These are phyloP conservation scores for Stramonita haemastoma DNA, from an alignment of 2,888 invertebrate species.

Conservation along the genomic window DNA sequence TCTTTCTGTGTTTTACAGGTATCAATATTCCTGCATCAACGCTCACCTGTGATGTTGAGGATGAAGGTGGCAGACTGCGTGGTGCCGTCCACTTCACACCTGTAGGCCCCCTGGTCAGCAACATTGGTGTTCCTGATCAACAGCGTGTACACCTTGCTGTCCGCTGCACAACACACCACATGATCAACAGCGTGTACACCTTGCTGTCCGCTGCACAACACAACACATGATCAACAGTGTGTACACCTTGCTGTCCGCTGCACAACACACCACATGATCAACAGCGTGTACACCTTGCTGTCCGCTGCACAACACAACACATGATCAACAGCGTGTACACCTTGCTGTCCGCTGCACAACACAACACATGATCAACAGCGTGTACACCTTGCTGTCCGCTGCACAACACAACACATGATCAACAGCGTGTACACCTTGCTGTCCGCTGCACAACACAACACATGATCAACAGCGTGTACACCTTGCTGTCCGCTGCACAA, in stretches of 20 bases:
- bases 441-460: too few relatives aligned
- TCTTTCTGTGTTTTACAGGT: too few relatives aligned
- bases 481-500: too few relatives aligned
- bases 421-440: not conserved
- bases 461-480: not conserved
- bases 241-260: not conserved
- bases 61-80: not conserved
- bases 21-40: not conserved
- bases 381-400: not conserved
- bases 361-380: not conserved
- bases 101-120: not conserved
- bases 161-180: too few relatives aligned
- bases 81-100: constrained; percentile 5
- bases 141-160: not conserved
- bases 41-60: not conserved
- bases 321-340: not conserved
- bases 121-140: not conserved
- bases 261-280: too few relatives aligned
- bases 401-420: too few relatives aligned
- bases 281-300: not conserved
- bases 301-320: too few relatives aligned
- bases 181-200: not conserved
- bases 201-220: too few relatives aligned
- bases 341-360: too few relatives aligned
- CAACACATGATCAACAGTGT: not conserved